These are phyloP conservation scores for Palloptera scutellata DNA, from an alignment of 2,888 invertebrate genomes.

Conservation along the genomic window DNA sequence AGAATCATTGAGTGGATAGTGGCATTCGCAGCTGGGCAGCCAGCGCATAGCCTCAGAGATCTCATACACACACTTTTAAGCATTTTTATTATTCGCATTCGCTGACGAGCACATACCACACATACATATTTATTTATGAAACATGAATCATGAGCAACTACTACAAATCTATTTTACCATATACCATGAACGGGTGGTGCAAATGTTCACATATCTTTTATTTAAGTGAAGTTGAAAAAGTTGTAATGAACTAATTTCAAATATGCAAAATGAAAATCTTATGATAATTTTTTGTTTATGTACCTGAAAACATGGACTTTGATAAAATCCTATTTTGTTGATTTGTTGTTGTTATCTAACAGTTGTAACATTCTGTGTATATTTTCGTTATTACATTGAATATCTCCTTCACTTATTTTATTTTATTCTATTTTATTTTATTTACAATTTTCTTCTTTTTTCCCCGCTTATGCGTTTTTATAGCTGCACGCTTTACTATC, in stretches of 20 bases:
- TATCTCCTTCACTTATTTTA: neutral
- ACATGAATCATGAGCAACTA: no score
- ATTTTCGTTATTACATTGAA: conserved; percentile 7
- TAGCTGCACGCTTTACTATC: neutral
- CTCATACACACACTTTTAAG: no score
- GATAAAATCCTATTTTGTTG: conserved; percentile 48
- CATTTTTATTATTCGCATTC: no score
- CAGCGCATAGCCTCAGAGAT: no score
- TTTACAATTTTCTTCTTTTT: no score
- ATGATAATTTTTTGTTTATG: conserved; percentile 30
- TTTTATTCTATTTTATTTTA: neutral
- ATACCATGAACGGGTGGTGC: no score
- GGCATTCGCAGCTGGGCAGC: no score
- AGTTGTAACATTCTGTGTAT: conserved; percentile 30
- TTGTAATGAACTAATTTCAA: neutral
- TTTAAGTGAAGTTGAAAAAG: neutral
- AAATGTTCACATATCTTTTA: no score
- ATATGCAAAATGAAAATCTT: neutral
- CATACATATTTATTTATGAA: no score
- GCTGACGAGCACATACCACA: no score
- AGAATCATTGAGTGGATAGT: no score
- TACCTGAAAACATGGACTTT: conserved; percentile 53
- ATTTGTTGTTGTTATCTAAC: conserved; percentile 35
- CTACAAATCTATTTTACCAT: no score
- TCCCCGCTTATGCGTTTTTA: neutral